Conservation (phyloP, 2,888 invertebrate species). For the Auanema sp. region DNA sequence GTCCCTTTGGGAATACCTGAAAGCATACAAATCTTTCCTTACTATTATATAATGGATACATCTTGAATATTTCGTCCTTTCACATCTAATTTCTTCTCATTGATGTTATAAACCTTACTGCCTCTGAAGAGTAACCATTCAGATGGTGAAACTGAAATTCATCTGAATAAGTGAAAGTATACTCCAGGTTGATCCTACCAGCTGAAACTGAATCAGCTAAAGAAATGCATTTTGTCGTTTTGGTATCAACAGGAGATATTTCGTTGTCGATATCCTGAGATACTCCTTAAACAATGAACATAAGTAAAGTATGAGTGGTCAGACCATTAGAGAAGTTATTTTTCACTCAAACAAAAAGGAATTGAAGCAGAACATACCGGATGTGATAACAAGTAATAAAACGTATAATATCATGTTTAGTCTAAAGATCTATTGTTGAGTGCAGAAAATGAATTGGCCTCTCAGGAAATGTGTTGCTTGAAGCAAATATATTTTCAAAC, state of each 20-base stretch:
- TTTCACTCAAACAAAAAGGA: no score
- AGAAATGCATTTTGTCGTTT: background rate
- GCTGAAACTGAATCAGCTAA: background rate
- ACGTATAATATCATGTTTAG: no score
- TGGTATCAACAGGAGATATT: background rate
- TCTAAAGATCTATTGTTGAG: no score
- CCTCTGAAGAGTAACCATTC: constrained; percentile 44
- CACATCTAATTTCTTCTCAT: constrained; percentile 21
- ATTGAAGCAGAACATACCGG: no score
- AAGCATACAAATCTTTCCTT: background rate
- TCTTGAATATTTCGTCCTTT: constrained; percentile 41
- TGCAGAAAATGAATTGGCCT: no score
- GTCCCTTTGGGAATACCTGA: constrained; percentile 51
- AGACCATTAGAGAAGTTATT: no score
- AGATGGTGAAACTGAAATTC: constrained; percentile 36
- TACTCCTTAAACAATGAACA: no score
- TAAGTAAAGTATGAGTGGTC: no score
- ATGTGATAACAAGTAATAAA: no score
- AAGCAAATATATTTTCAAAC: no score
- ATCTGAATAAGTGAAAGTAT: constrained; percentile 35
- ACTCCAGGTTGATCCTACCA: constrained; percentile 7
- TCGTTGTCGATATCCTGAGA: no score
- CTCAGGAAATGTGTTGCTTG: no score
- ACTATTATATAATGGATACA: constrained; percentile 13
- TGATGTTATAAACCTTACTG: constrained; percentile 39